These are phyloP conservation scores for Capreolus pygargus DNA, from an alignment of 2,113 vertebrate species.

Conservation along the genomic window DNA sequence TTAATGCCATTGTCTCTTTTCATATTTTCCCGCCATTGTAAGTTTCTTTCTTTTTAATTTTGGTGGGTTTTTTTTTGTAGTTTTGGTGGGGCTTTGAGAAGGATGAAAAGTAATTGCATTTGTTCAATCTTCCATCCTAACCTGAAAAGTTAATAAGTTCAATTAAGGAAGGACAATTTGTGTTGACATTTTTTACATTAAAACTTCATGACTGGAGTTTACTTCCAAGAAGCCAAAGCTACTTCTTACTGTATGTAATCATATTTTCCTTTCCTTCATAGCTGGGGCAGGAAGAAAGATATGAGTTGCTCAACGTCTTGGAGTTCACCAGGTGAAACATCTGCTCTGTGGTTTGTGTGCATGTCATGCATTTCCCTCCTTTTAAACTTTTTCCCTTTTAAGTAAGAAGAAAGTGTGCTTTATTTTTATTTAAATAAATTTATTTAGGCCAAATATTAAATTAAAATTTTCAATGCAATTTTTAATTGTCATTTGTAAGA, in stretches of 20 bases:
- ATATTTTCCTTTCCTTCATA: conserved; percentile 66
- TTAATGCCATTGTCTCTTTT: not conserved
- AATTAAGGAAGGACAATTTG: not conserved
- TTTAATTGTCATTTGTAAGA: not conserved
- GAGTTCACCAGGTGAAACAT: conserved; percentile 95
- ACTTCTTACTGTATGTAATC: not conserved
- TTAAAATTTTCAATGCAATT: not conserved
- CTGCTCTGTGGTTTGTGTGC: not conserved
- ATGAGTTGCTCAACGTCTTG: conserved; percentile 94
- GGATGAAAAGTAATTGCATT: not conserved
- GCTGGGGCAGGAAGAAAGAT: conserved; percentile 92
- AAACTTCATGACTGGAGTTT: not conserved
- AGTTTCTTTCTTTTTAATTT: not conserved
- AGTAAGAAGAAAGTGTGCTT: not conserved
- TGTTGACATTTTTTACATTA: not conserved
- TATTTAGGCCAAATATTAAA: not conserved
- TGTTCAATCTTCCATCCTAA: not conserved
- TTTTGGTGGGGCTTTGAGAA: not conserved
- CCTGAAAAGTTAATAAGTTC: conserved; percentile 66
- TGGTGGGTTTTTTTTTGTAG: not conserved
- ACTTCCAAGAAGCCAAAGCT: conserved; percentile 16
- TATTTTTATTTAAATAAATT: conserved; percentile 27
- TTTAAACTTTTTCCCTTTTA: not conserved
- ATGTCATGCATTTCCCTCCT: not conserved
- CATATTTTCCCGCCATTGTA: not conserved